phyloP scores from a whole-genome alignment of 2,113 vertebrate species.

The Pelecanoides urinatrix region DNA sequence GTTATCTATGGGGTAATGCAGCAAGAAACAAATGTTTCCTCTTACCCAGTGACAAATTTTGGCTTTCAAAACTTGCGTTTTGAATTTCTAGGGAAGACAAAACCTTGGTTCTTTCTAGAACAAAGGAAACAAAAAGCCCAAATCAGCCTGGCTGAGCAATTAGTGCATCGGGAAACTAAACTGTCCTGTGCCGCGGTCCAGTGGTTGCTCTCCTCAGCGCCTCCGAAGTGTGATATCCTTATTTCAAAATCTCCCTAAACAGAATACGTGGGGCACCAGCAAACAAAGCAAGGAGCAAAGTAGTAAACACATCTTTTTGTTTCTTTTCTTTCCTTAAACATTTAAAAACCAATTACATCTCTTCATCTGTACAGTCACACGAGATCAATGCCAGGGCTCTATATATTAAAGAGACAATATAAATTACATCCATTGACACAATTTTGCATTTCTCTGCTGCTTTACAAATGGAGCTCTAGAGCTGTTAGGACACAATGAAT shows the following conservation, averaged over 20 bases:
- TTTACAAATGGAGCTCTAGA: constrained; percentile 44
- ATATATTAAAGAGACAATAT: constrained; percentile 82
- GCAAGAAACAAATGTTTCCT: neutral
- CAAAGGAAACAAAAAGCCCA: neutral
- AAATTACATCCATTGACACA: constrained; percentile 79
- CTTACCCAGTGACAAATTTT: neutral
- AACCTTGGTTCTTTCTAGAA: neutral
- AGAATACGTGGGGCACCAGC: constrained; percentile 54
- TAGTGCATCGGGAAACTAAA: neutral
- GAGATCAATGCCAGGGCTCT: constrained; percentile 74
- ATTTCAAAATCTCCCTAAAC: constrained; percentile 65
- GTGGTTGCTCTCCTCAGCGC: neutral
- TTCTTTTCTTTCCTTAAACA: constrained; percentile 57
- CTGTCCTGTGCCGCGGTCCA: neutral
- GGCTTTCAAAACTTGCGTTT: neutral
- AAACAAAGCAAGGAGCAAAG: constrained; percentile 52
- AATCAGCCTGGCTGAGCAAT: neutral
- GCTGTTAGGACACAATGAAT: constrained; percentile 61
- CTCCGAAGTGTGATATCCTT: constrained; percentile 49
- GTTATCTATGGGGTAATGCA: neutral
- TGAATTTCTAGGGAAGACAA: neutral
- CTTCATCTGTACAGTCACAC: constrained; percentile 80
- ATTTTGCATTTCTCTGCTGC: constrained; percentile 65
- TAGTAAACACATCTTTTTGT: constrained; percentile 65
- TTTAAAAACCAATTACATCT: constrained; percentile 76